These are phyloP conservation scores for Pipistrellus pipistrellus DNA, from an alignment of 2,797 vertebrate species.

Conservation along the genomic window DNA sequence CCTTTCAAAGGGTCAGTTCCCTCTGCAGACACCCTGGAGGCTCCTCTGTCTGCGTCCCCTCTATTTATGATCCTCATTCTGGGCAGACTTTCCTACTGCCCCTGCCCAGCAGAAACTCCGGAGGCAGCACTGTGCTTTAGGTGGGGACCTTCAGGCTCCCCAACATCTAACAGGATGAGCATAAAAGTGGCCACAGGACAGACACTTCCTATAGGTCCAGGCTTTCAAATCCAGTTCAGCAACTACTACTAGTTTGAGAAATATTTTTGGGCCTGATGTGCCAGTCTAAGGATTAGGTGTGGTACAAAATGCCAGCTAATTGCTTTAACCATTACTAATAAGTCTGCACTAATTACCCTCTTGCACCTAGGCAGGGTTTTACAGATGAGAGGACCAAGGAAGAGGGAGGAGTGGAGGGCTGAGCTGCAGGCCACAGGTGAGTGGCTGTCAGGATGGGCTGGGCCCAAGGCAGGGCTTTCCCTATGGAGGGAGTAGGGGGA, in stretches of 20 bases:
- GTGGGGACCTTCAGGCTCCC: not conserved
- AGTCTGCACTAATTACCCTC: slow-evolving; percentile 64
- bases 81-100: not conserved
- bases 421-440: not conserved
- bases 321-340: slow-evolving; percentile 76
- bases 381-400: not conserved
- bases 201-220: not conserved
- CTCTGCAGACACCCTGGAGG: not conserved
- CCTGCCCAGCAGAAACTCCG: not conserved
- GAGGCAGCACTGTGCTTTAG: not conserved
- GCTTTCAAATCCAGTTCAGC: not conserved
- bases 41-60: too few species aligned
- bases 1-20: not conserved
- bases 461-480: not conserved
- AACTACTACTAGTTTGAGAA: slow-evolving; percentile 27
- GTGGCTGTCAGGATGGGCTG: not conserved
- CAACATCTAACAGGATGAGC: not conserved
- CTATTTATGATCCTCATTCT: not conserved
- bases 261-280: slow-evolving; percentile 38
- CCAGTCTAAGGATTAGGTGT: slow-evolving; percentile 74
- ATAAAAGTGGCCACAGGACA: fast-evolving
- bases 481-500: not conserved
- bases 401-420: not conserved
- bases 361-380: slow-evolving; percentile 48
- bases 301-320: slow-evolving; percentile 71